These are phyloP conservation scores for Crocuta crocuta DNA, from an alignment of 2,113 vertebrate species.

Conservation along the genomic window DNA sequence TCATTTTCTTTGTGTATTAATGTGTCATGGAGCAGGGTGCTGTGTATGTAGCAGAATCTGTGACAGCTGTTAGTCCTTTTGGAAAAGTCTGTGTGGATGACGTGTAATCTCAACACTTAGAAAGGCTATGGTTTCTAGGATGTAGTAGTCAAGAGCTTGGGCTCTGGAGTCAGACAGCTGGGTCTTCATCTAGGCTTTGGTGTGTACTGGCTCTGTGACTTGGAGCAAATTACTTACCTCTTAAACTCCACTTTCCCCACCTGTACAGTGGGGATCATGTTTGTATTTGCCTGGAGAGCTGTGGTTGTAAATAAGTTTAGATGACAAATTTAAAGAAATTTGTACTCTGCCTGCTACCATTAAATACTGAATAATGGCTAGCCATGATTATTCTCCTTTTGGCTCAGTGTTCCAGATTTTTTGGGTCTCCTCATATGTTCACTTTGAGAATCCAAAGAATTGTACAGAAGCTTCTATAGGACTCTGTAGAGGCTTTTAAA, in stretches of 20 bases:
- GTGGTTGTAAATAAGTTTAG: not conserved
- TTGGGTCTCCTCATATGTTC: not conserved
- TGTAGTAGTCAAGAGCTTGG: not conserved
- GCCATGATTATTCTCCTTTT: not conserved
- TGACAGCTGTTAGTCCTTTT: not conserved
- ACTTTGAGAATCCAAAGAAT: not conserved
- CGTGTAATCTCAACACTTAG: not conserved
- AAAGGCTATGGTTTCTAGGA: not conserved
- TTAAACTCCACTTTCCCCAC: not conserved
- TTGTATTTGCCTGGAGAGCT: not conserved
- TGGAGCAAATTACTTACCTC: not conserved
- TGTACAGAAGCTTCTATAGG: not conserved
- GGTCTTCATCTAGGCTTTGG: not conserved
- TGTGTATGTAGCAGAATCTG: not conserved
- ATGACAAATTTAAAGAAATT: not conserved
- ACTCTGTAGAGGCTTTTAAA: slow-evolving; percentile 1
- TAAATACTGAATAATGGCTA: not conserved
- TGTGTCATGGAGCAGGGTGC: not conserved
- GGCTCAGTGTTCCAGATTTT: not conserved
- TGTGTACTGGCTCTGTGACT: not conserved
- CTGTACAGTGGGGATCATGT: not conserved
- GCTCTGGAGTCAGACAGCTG: not conserved
- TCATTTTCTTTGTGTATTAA: slow-evolving; percentile 27
- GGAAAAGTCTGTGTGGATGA: not conserved
- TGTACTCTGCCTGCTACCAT: not conserved